Conservation (phyloP, 2,113 vertebrate genomes). For the Phyllostomus hastatus region DNA sequence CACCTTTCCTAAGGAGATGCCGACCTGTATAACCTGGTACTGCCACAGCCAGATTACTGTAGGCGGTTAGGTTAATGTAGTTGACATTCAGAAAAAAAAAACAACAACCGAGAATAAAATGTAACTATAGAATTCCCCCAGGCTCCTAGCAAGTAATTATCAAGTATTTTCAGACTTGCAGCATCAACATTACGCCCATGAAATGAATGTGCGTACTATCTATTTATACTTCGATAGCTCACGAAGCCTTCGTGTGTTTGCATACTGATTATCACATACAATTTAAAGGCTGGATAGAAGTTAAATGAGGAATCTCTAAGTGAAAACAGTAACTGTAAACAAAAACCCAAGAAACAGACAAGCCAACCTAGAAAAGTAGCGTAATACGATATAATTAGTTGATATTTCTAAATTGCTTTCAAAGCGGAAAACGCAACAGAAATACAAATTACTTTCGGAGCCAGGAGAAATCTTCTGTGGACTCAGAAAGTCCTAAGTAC, state of each 20-base stretch:
- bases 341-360: not conserved
- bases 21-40: not conserved
- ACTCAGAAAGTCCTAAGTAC: not conserved
- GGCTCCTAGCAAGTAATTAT: not conserved
- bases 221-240: not conserved
- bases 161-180: not conserved
- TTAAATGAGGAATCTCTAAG: constrained; percentile 6
- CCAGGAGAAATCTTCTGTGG: not conserved
- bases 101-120: not conserved
- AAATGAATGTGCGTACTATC: not conserved
- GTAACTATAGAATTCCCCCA: not conserved
- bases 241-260: not conserved
- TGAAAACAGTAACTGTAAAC: not conserved
- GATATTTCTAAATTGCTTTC: constrained; percentile 30
- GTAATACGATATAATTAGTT: not conserved
- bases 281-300: not conserved
- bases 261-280: not conserved
- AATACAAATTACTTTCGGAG: not conserved
- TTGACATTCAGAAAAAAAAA: not conserved
- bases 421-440: not conserved
- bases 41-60: not conserved
- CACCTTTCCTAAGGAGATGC: not conserved
- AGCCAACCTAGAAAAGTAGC: not conserved
- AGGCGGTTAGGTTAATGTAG: not conserved
- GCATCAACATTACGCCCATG: not conserved